These are phyloP conservation scores for Vespertilio murinus DNA, from an alignment of 2,797 vertebrate species.

Conservation along the genomic window DNA sequence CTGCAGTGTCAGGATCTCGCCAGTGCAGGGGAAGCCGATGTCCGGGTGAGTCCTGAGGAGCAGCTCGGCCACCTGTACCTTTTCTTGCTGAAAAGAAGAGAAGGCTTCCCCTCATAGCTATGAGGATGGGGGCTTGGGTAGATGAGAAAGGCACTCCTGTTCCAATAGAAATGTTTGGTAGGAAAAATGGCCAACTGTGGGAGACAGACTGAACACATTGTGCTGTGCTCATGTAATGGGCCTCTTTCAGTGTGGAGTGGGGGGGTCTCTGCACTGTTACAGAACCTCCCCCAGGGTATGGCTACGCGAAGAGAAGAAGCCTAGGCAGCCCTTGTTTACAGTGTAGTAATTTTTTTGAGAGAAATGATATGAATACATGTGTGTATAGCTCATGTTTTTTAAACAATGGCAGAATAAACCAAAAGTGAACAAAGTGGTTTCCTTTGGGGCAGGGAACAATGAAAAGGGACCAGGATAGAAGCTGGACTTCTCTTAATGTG, in stretches of 20 bases:
- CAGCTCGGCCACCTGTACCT: neutral
- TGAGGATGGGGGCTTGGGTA: neutral
- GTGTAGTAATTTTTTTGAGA: neutral
- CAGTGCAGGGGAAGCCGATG: constrained; percentile 87
- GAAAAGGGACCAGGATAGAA: neutral
- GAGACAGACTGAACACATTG: neutral
- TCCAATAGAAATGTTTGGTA: neutral
- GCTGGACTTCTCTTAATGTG: neutral
- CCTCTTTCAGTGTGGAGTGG: neutral
- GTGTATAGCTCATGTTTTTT: neutral
- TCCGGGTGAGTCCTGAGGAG: constrained; percentile 85
- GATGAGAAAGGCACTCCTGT: neutral
- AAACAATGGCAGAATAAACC: neutral
- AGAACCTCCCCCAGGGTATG: neutral
- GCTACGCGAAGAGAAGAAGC: neutral
- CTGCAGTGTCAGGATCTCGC: constrained; percentile 90
- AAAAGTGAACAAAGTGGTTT: neutral
- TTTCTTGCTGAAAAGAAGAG: rapidly evolving
- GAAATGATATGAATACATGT: neutral
- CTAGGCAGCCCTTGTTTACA: neutral
- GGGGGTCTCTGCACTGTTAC: neutral
- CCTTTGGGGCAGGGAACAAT: neutral
- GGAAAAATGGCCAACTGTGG: neutral
- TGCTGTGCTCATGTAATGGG: rapidly evolving
- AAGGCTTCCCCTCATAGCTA: neutral